A percentile compares a stretch with the other conserved stretches of the same genome.
phyloP scores from a whole-genome alignment of 2,113 vertebrate species.

The Microcebus griseorufus region DNA sequence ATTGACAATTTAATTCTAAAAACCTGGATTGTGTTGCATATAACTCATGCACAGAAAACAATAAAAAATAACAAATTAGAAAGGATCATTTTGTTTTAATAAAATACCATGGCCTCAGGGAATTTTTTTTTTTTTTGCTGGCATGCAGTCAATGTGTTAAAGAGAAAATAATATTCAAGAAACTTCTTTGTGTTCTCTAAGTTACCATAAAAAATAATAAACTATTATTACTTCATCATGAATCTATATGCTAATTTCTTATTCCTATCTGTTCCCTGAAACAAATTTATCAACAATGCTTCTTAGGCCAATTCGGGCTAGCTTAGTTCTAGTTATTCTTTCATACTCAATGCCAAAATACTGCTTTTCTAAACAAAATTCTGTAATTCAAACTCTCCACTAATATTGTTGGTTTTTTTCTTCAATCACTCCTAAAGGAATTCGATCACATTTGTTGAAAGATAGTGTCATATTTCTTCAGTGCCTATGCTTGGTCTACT shows the following conservation, averaged over 20 bases:
- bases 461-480: background rate
- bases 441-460: background rate
- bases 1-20: no score
- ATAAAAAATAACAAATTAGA: no score
- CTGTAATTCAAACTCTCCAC: background rate
- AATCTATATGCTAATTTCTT: background rate
- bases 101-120: no score
- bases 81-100: no score
- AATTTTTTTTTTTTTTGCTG: no score
- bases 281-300: background rate
- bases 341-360: background rate
- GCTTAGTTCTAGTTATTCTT: background rate
- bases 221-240: background rate
- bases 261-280: background rate
- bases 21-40: no score
- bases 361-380: background rate
- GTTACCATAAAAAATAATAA: background rate
- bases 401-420: background rate
- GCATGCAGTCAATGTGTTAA: background rate
- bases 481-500: background rate
- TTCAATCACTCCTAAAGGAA: background rate
- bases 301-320: background rate
- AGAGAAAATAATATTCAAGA: background rate
- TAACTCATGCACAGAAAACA: no score
- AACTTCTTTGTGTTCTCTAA: background rate